Evolutionary conservation across 2,888 invertebrate genomes (phyloP).

Genomic region (Gerris lacustris): DNA sequence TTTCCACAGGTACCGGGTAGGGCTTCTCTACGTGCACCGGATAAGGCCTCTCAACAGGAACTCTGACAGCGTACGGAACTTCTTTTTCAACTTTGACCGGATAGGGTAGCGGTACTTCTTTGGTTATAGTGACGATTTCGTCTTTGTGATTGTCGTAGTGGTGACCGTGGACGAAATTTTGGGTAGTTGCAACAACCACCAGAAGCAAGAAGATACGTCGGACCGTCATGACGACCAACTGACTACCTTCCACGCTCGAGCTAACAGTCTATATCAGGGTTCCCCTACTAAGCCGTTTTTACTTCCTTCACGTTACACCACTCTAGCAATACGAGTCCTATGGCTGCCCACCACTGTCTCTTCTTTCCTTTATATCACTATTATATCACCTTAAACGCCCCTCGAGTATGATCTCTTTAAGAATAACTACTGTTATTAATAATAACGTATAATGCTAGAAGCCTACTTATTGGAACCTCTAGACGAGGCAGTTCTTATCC

Average conservation of each 20-base stretch:
- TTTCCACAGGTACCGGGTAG: conserved; percentile 45
- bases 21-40: conserved; percentile 64
- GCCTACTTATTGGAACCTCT: too few relatives aligned
- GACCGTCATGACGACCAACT: neutral
- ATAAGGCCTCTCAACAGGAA: conserved; percentile 41
- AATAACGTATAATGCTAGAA: too few relatives aligned
- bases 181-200: neutral
- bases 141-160: neutral
- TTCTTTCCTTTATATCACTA: too few relatives aligned
- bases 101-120: conserved; percentile 60
- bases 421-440: too few relatives aligned
- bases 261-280: neutral
- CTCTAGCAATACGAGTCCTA: too few relatives aligned
- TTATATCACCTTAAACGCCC: too few relatives aligned
- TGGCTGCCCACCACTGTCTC: too few relatives aligned
- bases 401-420: too few relatives aligned
- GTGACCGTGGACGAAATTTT: neutral
- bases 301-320: too few relatives aligned
- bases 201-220: neutral
- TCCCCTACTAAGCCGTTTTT: too few relatives aligned
- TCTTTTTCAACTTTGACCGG: conserved; percentile 45
- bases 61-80: conserved; percentile 58
- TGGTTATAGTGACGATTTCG: conserved; percentile 56
- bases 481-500: too few relatives aligned
- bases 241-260: neutral